phyloP scores from a whole-genome alignment of 2,797 vertebrate genomes.

The Eremophila alpestris region DNA sequence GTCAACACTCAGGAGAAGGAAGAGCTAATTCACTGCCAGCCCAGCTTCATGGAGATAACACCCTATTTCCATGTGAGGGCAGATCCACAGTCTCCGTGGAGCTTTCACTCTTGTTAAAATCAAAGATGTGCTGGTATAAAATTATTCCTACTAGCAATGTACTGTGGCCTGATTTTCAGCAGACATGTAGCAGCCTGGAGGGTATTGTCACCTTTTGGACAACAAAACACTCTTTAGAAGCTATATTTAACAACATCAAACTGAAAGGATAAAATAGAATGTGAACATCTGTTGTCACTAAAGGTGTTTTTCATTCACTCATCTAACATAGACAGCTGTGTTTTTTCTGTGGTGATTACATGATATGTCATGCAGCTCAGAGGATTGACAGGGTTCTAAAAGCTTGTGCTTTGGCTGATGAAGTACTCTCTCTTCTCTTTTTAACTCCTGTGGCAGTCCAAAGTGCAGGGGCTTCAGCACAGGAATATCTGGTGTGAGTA shows the following conservation, averaged over 20 bases:
- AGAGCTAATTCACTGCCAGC: neutral
- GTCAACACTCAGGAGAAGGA: neutral
- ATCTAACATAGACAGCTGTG: fast-evolving
- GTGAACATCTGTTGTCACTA: neutral
- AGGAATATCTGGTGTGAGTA: neutral
- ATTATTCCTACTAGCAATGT: neutral
- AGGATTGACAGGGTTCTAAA: neutral
- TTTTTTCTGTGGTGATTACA: neutral
- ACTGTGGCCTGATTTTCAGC: neutral
- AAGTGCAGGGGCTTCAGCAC: fast-evolving
- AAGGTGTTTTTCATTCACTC: neutral
- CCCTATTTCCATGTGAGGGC: neutral
- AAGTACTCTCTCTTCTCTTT: neutral
- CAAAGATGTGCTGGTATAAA: neutral
- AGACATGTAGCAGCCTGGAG: neutral
- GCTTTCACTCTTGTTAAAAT: neutral
- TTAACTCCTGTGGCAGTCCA: neutral
- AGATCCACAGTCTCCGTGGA: neutral
- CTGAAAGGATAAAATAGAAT: neutral
- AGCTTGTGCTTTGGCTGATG: neutral
- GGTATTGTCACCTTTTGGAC: neutral
- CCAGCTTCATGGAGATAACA: neutral
- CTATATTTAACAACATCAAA: neutral
- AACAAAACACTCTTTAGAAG: neutral
- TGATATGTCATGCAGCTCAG: neutral